Evolutionary conservation across 2,888 invertebrate genomes (phyloP), one percentile per base, ranked within the genome.

Genomic region (Orthonychiurus folsomi): DNA sequence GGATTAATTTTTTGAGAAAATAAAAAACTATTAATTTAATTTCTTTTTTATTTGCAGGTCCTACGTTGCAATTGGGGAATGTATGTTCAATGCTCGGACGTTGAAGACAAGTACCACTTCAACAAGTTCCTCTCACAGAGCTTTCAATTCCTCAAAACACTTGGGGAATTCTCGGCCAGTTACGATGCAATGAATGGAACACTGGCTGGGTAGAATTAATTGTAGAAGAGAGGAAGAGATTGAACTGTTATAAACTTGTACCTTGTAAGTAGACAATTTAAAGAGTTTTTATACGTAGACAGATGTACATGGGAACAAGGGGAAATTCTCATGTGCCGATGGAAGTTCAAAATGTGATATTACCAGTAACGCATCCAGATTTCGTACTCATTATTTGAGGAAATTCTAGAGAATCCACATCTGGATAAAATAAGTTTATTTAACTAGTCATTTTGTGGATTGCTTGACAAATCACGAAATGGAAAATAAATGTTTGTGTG

Each of bases 51-150:
- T n/a, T n/a, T n/a, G n/a, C n/a, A 89, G 24, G 88, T 93, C 67
- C 81, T 93, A 3, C 91, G 91, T 76, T 93, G 93, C 78, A 92
- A 92, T 77, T 92, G 91, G 91, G 92, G 90, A 89, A 90, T 92
- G 80, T 92, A 91, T 76, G 91, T 92, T 0, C 91, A 92, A 76
- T 93, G 93, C 78, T 87, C 88, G 76, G 83, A 84, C 61, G 89
- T 90, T 24, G 84, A 83, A 72, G 84, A 83, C 68, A 80, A 90
- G 26, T 93, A 91, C 76, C 90, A 91, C 74, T 89, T 91, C 18
- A 93, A 93, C 76, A 89, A 91, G 66, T 91, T 91, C 0, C 86
- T 92, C 59, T 91, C 91, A 28, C 91, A 92, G 78, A 91, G 90
- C 76, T 92, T 91, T 76, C 91, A 92, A 77, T 80, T 92, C 2